phyloP scores from a whole-genome alignment of 2,113 vertebrate genomes.

The Callipepla squamata region DNA sequence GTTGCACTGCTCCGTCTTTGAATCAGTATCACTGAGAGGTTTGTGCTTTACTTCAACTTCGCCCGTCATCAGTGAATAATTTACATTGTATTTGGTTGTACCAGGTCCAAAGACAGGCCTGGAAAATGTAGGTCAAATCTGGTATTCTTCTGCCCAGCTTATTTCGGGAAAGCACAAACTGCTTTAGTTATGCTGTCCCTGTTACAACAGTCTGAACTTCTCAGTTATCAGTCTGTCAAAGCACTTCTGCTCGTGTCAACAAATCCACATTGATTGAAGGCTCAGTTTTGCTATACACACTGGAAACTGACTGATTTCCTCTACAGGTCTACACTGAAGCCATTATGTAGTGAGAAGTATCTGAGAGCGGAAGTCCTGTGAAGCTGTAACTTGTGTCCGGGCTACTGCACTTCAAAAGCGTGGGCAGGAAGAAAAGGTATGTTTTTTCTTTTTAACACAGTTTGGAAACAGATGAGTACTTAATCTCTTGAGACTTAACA shows the following conservation, averaged over 20 bases:
- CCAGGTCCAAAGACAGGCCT: neutral
- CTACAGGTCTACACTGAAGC: neutral
- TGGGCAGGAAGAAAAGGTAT: neutral
- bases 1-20: neutral
- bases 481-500: neutral
- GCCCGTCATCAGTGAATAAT: neutral
- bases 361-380: neutral
- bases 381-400: neutral
- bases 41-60: neutral
- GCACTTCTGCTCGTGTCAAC: neutral
- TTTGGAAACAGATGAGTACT: neutral
- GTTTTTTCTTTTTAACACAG: neutral
- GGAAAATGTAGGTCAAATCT: neutral
- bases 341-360: neutral
- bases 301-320: neutral
- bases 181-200: neutral
- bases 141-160: neutral
- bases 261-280: neutral
- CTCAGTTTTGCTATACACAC: neutral
- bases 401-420: neutral
- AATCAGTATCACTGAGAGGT: accelerated
- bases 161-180: neutral
- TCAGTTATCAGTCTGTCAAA: neutral
- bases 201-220: neutral
- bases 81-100: neutral